Conservation (phyloP, 2,888 invertebrate genomes). For the Auanema freiburgensis region DNA sequence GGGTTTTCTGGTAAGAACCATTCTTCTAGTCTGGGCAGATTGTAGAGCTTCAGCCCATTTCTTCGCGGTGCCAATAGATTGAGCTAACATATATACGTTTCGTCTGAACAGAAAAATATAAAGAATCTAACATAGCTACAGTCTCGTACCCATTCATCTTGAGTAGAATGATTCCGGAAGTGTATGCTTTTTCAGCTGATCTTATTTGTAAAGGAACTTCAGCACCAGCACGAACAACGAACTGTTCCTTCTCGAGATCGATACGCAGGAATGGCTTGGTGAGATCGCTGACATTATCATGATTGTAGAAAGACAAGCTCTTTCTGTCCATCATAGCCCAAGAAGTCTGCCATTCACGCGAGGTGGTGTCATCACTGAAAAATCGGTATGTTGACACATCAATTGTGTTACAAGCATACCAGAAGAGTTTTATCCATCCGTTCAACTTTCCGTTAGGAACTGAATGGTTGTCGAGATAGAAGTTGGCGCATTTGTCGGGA, state of each 20-base stretch:
- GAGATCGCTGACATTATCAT: constrained; percentile 41
- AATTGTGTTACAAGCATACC: constrained; percentile 11
- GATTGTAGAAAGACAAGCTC: constrained; percentile 46
- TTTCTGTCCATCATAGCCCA: constrained; percentile 44
- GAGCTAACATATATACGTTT: constrained; percentile 32
- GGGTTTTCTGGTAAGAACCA: constrained; percentile 33
- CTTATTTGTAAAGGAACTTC: constrained; percentile 25
- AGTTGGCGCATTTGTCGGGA: constrained; percentile 34
- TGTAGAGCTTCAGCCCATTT: constrained; percentile 38
- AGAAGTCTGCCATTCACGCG: constrained; percentile 32
- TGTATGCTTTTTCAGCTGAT: constrained; percentile 24
- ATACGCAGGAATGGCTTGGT: constrained; percentile 35
- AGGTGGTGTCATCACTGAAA: constrained; percentile 27
- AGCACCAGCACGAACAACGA: constrained; percentile 39
- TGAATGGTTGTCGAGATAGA: constrained; percentile 24
- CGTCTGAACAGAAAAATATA: no score
- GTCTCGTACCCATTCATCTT: constrained; percentile 44
- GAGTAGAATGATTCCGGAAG: constrained; percentile 45
- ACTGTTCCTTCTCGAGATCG: constrained; percentile 50
- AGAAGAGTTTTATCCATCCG: constrained; percentile 45
- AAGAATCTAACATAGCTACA: no score
- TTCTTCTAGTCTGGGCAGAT: constrained; percentile 31
- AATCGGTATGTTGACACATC: background rate
- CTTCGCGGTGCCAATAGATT: constrained; percentile 29
- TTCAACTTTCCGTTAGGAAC: constrained; percentile 33